phyloP scores from a whole-genome alignment of 2,797 vertebrate genomes.

The Brachymystax lenok region DNA sequence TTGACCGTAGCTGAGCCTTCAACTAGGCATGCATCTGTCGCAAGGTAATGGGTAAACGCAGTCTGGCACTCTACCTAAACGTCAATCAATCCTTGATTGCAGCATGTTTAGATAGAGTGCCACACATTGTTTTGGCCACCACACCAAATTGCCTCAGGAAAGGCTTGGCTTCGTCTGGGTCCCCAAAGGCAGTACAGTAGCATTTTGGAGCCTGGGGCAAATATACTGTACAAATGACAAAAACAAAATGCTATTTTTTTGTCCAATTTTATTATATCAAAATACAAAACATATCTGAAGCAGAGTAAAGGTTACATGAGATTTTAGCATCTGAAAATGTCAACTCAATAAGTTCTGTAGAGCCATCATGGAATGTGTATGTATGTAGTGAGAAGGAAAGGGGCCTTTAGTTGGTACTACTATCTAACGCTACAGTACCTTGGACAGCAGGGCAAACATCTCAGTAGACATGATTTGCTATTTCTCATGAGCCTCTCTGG shows the following conservation, averaged over 20 bases:
- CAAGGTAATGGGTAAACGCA: too few relatives aligned
- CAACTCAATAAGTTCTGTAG: slow-evolving; percentile 39
- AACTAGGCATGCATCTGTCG: too few relatives aligned
- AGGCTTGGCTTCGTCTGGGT: not conserved
- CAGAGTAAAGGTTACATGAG: slow-evolving; percentile 83
- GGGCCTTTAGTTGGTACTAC: not conserved
- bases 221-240: slow-evolving; percentile 3
- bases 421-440: slow-evolving; percentile 16
- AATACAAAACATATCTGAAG: slow-evolving; percentile 92
- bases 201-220: not conserved
- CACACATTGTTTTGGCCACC: too few relatives aligned
- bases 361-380: slow-evolving; percentile 17
- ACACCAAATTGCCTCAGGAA: not conserved
- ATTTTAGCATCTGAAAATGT: slow-evolving; percentile 73
- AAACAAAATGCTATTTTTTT: slow-evolving; percentile 10
- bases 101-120: too few relatives aligned
- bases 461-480: slow-evolving; percentile 74
- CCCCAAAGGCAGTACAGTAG: not conserved
- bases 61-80: too few relatives aligned
- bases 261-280: slow-evolving; percentile 85
- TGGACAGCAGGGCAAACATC: slow-evolving; percentile 16
- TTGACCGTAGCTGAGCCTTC: too few relatives aligned
- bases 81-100: too few relatives aligned
- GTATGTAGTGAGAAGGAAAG: not conserved
- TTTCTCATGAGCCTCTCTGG: slow-evolving; percentile 46